These are phyloP conservation scores for Agrypnus murinus DNA, from an alignment of 2,888 invertebrate species.

Conservation along the genomic window DNA sequence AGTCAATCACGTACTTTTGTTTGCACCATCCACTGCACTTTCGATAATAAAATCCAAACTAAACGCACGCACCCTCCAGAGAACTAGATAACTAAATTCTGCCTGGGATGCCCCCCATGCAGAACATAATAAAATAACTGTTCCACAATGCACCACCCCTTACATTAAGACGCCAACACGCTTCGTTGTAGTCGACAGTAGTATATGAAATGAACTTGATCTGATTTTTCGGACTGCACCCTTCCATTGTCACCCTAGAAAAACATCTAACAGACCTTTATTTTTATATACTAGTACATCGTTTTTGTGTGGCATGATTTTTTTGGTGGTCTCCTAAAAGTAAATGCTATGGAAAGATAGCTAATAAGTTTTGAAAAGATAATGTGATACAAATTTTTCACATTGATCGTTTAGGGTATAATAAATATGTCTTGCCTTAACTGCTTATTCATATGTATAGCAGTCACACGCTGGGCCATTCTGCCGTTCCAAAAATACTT, in stretches of 20 bases:
- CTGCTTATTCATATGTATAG: conserved; percentile 36
- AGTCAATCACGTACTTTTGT: conserved; percentile 40
- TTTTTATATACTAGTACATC: conserved; percentile 1
- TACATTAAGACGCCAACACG: conserved; percentile 42
- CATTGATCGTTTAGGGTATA: conserved; percentile 30
- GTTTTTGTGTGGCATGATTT: background rate
- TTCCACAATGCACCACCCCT: conserved; percentile 45
- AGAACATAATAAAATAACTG: conserved; percentile 47
- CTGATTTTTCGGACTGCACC: conserved; percentile 44
- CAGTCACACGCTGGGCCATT: conserved; percentile 39
- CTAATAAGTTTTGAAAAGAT: conserved; percentile 30
- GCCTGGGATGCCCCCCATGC: conserved; percentile 36
- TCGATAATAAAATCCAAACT: conserved; percentile 41
- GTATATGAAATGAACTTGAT: conserved; percentile 45
- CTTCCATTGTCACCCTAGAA: conserved; percentile 24
- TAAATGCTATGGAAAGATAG: background rate
- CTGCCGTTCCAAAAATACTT: conserved; percentile 43
- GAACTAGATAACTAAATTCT: conserved; percentile 45
- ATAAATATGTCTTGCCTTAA: conserved; percentile 33
- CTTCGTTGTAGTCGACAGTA: no score
- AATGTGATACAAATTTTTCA: conserved; percentile 35
- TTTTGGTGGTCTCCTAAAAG: conserved; percentile 9
- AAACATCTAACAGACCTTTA: background rate
- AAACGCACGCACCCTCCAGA: conserved; percentile 38
- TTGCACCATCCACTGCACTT: conserved; percentile 30